phyloP scores from a whole-genome alignment of 2,888 invertebrate genomes.

The Trissolcus brochymenae region DNA sequence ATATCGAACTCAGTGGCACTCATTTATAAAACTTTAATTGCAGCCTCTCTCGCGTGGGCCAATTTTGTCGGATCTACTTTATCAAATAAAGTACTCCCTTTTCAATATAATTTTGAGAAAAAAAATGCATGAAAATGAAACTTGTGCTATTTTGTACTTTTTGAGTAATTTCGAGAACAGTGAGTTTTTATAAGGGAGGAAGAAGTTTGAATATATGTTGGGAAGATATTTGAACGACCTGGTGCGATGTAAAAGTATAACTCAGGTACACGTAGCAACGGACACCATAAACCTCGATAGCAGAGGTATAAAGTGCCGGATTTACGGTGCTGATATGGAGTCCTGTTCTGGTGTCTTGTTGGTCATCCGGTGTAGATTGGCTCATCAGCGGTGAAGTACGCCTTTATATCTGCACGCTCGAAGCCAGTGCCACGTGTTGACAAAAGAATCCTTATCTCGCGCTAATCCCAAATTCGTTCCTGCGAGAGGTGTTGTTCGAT shows the following conservation, averaged over 20 bases:
- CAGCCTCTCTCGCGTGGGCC: too few relatives aligned
- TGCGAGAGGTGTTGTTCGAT: conserved; percentile 65
- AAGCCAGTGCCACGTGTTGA: conserved; percentile 1
- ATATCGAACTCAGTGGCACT: too few relatives aligned
- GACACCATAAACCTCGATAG: conserved; percentile 76
- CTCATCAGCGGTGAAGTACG: conserved; percentile 71
- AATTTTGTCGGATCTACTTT: too few relatives aligned
- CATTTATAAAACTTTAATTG: too few relatives aligned
- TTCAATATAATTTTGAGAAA: too few relatives aligned
- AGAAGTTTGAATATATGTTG: too few relatives aligned
- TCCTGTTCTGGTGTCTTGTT: conserved; percentile 70
- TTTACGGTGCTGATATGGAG: conserved; percentile 75
- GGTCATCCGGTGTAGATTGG: conserved; percentile 73
- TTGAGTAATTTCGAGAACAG: background rate
- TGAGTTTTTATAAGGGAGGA: too few relatives aligned
- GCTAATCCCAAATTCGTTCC: conserved; percentile 59
- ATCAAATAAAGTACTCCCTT: too few relatives aligned
- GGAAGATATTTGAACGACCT: conserved; percentile 43
- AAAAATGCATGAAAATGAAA: too few relatives aligned
- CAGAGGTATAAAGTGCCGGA: conserved; percentile 75
- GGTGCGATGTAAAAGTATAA: conserved; percentile 72
- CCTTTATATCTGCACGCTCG: conserved; percentile 59
- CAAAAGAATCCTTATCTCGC: conserved; percentile 61
- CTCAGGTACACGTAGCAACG: conserved; percentile 68
- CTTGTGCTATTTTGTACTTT: too few relatives aligned